A percentile compares a stretch with the other conserved stretches of the same genome.
Evolutionary conservation across 2,888 invertebrate genomes (phyloP).

Genomic region (Melieria picta): DNA sequence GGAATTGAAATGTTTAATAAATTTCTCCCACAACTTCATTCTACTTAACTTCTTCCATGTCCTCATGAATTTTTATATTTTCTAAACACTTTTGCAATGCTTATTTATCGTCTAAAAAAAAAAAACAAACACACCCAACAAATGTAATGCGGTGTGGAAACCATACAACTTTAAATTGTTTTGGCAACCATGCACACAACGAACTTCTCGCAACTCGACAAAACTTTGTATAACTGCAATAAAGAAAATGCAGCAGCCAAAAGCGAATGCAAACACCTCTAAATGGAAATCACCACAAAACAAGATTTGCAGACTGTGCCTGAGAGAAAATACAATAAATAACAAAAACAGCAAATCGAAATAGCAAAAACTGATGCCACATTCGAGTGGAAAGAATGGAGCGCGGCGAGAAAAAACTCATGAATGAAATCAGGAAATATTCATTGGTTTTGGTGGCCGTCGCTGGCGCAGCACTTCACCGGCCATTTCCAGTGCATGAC

Average conservation of each 20-base stretch:
- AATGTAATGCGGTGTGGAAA: not conserved
- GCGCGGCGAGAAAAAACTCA: conserved; percentile 23
- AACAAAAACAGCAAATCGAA: not conserved
- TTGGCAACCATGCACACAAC: conserved; percentile 4
- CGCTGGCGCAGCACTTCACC: not conserved
- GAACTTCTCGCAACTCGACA: not conserved
- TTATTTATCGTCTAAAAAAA: no score
- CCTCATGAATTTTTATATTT: no score
- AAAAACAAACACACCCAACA: not conserved
- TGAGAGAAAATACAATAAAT: not conserved
- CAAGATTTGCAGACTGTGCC: conserved; percentile 12
- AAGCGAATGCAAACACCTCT: conserved; percentile 8
- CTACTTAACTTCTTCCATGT: no score
- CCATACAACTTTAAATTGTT: not conserved
- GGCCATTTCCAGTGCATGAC: conserved; percentile 20
- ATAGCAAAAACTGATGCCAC: not conserved
- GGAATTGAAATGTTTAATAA: no score
- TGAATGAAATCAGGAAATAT: conserved; percentile 47
- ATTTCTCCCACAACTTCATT: no score
- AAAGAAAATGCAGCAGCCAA: conserved; percentile 6
- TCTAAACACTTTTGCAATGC: no score
- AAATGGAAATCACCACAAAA: conserved; percentile 20
- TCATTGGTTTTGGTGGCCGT: conserved; percentile 16
- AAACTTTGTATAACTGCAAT: not conserved
- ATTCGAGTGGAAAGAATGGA: conserved; percentile 12